Base-by-base conservation (phyloP, 2,888 invertebrate genomes). In the Scelioninae gen. 1 region DNA sequence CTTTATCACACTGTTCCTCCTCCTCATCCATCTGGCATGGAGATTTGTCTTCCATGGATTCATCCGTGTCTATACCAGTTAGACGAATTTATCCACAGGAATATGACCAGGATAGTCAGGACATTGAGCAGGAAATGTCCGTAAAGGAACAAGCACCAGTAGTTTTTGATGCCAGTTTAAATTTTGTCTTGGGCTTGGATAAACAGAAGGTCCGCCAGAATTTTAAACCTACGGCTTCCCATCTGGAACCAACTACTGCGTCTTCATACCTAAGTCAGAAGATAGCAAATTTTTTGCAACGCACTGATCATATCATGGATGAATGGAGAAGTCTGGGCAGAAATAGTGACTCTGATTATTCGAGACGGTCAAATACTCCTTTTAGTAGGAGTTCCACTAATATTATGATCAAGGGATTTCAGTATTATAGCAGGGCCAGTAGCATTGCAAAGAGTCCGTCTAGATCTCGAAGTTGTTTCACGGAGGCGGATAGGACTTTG, bases 301-400 rank as follows among this genome's bases (percentile, higher is more conserved):
- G 96, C 83, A 97, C 97, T 3, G 97, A 97, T 92, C 97, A 97
- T 92, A 95, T 97, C 0, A 96, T 96, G 95, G 96, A 97, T 88
- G 97, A 97, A 89, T 97, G 97, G 97, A 94, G 95, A 74, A 94
- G 95, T 82, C 88, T 96, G 62, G 96, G 96, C 0, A 94, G 95
- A 69, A 94, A 93, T 85, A 94, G 94, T 84, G 94, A 94, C 74
- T 91, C 93, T 32, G 85, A 86, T 9, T 76, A 86, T 74, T 56
- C 72, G 47, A 38, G 45, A 13, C 65, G 75, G 13, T 69, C 72
- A 34, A 58, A 74, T 5, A 82, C 66, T 1, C 69, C 72, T 7
- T 40, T 29, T 5, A 96, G 96, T 0, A 94, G 94, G 83, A 96
- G 96, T 84, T 95, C 96, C 0, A 96, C 96, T 31, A 97, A 96